Evolutionary conservation across 1,140 invertebrate genomes (phyloP), one percentile per base, ranked within the genome.

Genomic region (Euura saliciscinereae): DNA sequence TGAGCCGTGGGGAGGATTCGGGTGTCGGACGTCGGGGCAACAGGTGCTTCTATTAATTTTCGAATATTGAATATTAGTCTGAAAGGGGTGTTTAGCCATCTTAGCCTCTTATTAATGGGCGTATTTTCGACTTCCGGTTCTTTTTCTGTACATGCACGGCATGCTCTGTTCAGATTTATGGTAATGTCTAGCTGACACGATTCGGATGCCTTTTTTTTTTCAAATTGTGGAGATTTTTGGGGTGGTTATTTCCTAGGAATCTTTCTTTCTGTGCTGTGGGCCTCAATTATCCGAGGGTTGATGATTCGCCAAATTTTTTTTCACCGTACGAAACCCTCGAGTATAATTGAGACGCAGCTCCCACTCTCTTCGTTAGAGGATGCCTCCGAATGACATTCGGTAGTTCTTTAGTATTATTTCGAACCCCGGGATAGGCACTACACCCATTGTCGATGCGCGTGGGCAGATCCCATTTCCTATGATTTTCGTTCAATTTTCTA

Each of bases 1-100:
- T 28, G 28, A 28, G 28, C 28, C 51, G 5, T 59, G 8, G 28
- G 51, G 51, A 59, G 51, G 51, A 59, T n/a, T 6, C 13, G 3
- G 51, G 10, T n/a, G 8, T 59, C 6, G 51, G 51, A 11, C 51
- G 51, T 59, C 13, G 51, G 68, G 8, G 13, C 44, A 78, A 79
- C 78, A 79, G 78, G 78, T 79, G 78, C 74, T 3, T 8, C 79
- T 74, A 66, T 78, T 79, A 75, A 76, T 76, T 76, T 71, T 76
- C 73, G 64, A 79, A 73, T 69, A 66, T 75, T 74, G 59, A 78
- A 75, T 67, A 76, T 79, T 71, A 68, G 69, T 72, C 71, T 42
- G 43, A 45, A 69, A 69, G 66, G 66, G 66, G 28, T 46, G 45
- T 69, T 46, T 44, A 69, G 11, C 42, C 42, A 10, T 59, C 51